phyloP scores from a whole-genome alignment of 2,888 invertebrate genomes.

The Drosophila melanosoma region DNA sequence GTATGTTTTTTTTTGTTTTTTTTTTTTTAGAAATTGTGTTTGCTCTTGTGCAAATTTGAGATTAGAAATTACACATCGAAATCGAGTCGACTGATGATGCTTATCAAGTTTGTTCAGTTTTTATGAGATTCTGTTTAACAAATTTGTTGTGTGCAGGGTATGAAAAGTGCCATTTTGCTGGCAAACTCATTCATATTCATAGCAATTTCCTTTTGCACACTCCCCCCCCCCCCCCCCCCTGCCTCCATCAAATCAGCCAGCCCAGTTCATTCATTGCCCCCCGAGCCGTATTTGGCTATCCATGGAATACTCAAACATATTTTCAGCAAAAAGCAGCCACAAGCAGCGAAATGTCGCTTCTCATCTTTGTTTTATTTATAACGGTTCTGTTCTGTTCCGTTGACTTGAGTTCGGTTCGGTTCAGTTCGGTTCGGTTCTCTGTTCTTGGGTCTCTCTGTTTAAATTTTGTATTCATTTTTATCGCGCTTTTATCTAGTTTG shows the following conservation, averaged over 20 bases:
- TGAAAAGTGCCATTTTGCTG: slow-evolving; percentile 38
- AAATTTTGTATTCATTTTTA: slow-evolving; percentile 67
- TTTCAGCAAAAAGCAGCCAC: slow-evolving; percentile 21
- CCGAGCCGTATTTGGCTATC: slow-evolving; percentile 39
- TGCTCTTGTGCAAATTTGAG: background rate
- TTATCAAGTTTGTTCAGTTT: slow-evolving; percentile 4
- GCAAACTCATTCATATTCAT: slow-evolving; percentile 71
- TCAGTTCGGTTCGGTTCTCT: slow-evolving; percentile 4
- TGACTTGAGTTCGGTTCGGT: slow-evolving; percentile 13
- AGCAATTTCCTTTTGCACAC: slow-evolving; percentile 18
- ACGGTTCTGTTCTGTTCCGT: slow-evolving; percentile 43
- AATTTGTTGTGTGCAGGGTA: slow-evolving; percentile 36
- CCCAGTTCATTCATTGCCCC: slow-evolving; percentile 12
- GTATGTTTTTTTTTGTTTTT: too few relatives aligned
- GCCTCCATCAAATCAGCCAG: background rate
- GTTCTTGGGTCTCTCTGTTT: slow-evolving; percentile 41
- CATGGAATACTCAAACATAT: slow-evolving; percentile 47
- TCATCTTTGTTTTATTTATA: slow-evolving; percentile 73
- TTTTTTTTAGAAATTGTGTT: too few relatives aligned
- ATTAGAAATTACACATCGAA: background rate
- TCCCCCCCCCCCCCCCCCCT: background rate
- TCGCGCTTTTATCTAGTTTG: slow-evolving; percentile 78
- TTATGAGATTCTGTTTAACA: slow-evolving; percentile 8
- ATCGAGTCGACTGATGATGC: background rate
- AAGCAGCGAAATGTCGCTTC: slow-evolving; percentile 28